phyloP scores from a whole-genome alignment of 2,797 vertebrate species.

The Sciaenops ocellatus region DNA sequence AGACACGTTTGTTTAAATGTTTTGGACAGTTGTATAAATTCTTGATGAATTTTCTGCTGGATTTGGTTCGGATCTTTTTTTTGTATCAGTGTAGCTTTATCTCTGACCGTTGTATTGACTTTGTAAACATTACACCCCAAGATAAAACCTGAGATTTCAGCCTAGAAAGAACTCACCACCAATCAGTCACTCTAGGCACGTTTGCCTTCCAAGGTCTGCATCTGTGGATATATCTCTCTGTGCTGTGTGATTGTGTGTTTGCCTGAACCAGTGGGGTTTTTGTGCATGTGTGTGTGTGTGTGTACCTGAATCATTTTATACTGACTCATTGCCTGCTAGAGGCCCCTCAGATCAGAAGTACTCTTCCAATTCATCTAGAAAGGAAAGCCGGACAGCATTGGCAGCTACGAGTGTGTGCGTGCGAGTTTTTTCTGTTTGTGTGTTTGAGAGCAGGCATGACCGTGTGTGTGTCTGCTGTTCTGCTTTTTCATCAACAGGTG shows the following conservation, averaged over 20 bases:
- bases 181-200: slow-evolving; percentile 11
- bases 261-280: background rate
- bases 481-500: slow-evolving; percentile 81
- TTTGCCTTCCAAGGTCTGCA: slow-evolving; percentile 23
- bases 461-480: slow-evolving; percentile 57
- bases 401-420: slow-evolving; percentile 1
- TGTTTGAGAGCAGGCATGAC: background rate
- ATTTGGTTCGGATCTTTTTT: slow-evolving; percentile 5
- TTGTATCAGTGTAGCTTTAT: slow-evolving; percentile 3
- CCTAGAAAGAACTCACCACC: slow-evolving; percentile 12
- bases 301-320: slow-evolving; percentile 31
- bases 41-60: slow-evolving; percentile 28
- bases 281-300: background rate
- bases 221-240: slow-evolving; percentile 21
- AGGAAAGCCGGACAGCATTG: slow-evolving; percentile 47
- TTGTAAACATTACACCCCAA: slow-evolving; percentile 11
- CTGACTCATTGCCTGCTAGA: slow-evolving; percentile 47
- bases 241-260: slow-evolving; percentile 11
- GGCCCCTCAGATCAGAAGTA: slow-evolving; percentile 36
- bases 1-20: slow-evolving; percentile 16
- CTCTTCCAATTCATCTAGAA: slow-evolving; percentile 37
- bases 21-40: slow-evolving; percentile 32
- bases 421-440: background rate
- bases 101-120: slow-evolving; percentile 28
- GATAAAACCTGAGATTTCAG: slow-evolving; percentile 28